Evolutionary conservation across 2,113 vertebrate genomes (phyloP).

Genomic region (Panthera uncia): DNA sequence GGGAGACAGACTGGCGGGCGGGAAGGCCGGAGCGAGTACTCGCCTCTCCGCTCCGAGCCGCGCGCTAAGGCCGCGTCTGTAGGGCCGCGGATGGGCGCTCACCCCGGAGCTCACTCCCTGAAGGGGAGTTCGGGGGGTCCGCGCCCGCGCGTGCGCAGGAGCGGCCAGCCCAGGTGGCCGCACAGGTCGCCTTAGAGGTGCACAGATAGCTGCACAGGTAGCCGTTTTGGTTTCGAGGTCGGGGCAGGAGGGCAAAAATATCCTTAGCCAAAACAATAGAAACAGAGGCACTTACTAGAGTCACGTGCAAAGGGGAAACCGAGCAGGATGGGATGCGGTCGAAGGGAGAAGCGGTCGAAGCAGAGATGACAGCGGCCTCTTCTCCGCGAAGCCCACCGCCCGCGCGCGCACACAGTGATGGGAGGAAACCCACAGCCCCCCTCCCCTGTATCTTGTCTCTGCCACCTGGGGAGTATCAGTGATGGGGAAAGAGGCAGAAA

Average conservation of each 20-base stretch:
- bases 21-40: not conserved
- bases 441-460: too few relatives aligned
- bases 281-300: not conserved
- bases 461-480: not conserved
- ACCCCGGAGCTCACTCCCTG: not conserved
- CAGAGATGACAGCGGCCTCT: too few relatives aligned
- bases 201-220: not conserved
- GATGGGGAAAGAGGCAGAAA: not conserved
- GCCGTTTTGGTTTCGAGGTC: not conserved
- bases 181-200: not conserved
- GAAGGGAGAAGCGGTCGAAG: not conserved
- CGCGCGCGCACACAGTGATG: fast-evolving
- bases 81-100: not conserved
- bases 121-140: too few relatives aligned
- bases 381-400: too few relatives aligned
- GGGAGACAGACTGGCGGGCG: not conserved
- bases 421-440: not conserved
- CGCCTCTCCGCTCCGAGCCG: not conserved
- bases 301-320: not conserved
- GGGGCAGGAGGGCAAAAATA: not conserved
- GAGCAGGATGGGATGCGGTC: not conserved
- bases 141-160: not conserved
- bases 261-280: not conserved
- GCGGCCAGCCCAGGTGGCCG: not conserved
- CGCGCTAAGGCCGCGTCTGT: not conserved